Evolutionary conservation across 2,888 invertebrate species (phyloP).

Genomic region (Globia sparganii): DNA sequence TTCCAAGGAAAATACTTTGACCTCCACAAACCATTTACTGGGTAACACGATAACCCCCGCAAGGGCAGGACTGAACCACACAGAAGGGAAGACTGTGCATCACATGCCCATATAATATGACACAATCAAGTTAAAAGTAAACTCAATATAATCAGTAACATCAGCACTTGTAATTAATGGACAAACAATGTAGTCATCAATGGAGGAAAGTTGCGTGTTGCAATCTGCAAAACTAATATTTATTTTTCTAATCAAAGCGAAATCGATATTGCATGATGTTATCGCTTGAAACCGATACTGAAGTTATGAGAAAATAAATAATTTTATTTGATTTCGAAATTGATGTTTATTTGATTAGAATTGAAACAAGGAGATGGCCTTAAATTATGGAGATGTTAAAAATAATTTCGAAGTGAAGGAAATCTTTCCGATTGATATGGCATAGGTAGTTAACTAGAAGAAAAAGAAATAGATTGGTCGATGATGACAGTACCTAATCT

Average conservation of each 20-base stretch:
- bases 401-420: background rate
- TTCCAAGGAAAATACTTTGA: background rate
- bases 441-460: background rate
- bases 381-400: background rate
- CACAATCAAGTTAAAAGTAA: background rate
- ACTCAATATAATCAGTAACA: background rate
- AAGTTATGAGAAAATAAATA: background rate
- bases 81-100: background rate
- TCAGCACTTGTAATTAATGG: conserved; percentile 20
- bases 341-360: background rate
- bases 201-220: background rate
- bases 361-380: background rate
- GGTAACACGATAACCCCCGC: background rate
- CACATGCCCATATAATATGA: background rate
- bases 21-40: background rate
- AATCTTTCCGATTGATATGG: background rate
- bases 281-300: background rate
- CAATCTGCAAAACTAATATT: conserved; percentile 2
- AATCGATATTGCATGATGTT: background rate
- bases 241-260: conserved; percentile 5
- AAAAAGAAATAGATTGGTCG: background rate
- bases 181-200: conserved; percentile 15
- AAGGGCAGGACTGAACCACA: too few relatives aligned
- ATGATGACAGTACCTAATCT: background rate
- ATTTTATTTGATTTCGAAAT: background rate